Evolutionary conservation across 1,140 invertebrate species (phyloP).

Genomic region (Dufourea novaeangliae): DNA sequence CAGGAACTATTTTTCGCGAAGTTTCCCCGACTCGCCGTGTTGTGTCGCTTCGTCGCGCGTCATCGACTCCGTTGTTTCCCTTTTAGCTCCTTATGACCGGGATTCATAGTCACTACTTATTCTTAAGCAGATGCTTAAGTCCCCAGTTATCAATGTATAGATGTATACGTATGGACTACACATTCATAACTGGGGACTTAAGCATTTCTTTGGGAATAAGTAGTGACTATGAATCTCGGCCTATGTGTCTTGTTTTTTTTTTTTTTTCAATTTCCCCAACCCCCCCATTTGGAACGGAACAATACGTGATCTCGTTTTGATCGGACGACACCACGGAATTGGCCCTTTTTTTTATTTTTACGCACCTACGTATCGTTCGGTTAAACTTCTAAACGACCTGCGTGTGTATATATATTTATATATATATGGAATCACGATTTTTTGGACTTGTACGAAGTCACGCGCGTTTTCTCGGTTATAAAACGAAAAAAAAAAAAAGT

Average conservation of each 20-base stretch:
- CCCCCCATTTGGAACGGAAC: slow-evolving; percentile 50
- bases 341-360: slow-evolving; percentile 35
- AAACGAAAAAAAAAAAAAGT: slow-evolving; percentile 62
- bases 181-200: too few species aligned
- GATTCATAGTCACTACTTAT: too few species aligned
- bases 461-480: slow-evolving; percentile 62
- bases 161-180: too few species aligned
- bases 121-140: too few species aligned
- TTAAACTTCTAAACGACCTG: slow-evolving; percentile 57
- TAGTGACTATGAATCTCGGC: too few species aligned
- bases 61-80: too few species aligned
- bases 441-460: slow-evolving; percentile 44
- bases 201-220: too few species aligned
- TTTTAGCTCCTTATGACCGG: slow-evolving; percentile 62
- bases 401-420: slow-evolving; percentile 10
- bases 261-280: too few species aligned
- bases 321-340: slow-evolving; percentile 64
- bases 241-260: too few species aligned
- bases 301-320: slow-evolving; percentile 53
- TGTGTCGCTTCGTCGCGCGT: slow-evolving; percentile 30
- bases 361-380: slow-evolving; percentile 40
- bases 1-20: slow-evolving; percentile 9
- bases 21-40: slow-evolving; percentile 47
- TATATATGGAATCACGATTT: slow-evolving; percentile 62
- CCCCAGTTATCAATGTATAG: too few species aligned